A percentile compares a stretch with the other conserved stretches of the same genome.
phyloP scores from a whole-genome alignment of 53 echinoderm and acorn worm species.

The Patiria pectinifera region DNA sequence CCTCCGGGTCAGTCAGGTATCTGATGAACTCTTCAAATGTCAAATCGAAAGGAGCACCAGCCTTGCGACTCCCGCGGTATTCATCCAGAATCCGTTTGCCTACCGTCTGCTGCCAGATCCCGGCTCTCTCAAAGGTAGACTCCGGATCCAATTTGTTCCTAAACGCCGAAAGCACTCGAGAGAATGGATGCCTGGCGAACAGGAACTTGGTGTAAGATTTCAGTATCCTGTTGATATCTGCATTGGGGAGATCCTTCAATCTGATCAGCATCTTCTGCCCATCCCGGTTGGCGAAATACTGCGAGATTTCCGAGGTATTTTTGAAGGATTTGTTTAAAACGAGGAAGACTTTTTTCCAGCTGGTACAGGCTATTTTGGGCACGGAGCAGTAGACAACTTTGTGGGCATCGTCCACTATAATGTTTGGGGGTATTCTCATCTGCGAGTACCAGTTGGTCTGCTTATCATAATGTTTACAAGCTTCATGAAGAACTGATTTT shows the following conservation, averaged over 20 bases:
- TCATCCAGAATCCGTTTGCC: constrained; percentile 68
- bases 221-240: constrained; percentile 36
- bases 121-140: constrained; percentile 59
- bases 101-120: constrained; percentile 53
- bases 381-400: constrained; percentile 76
- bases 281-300: constrained; percentile 74
- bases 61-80: constrained; percentile 14
- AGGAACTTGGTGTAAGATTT: constrained; percentile 73
- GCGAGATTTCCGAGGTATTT: constrained; percentile 62
- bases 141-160: constrained; percentile 81
- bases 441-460: constrained; percentile 11
- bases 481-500: constrained; percentile 7
- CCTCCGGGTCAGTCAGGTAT: constrained; percentile 49
- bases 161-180: constrained; percentile 80
- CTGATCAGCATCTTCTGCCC: constrained; percentile 60
- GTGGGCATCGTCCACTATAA: constrained; percentile 75
- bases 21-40: constrained; percentile 77
- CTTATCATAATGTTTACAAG: constrained; percentile 24
- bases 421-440: constrained; percentile 47
- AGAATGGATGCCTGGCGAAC: constrained; percentile 79
- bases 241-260: constrained; percentile 34
- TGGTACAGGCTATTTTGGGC: constrained; percentile 84
- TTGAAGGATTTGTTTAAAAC: constrained; percentile 70
- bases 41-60: constrained; percentile 36
- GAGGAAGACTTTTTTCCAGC: constrained; percentile 82